These are phyloP conservation scores for Drosophila repleta DNA, from an alignment of 1,140 invertebrate genomes.

Conservation along the genomic window DNA sequence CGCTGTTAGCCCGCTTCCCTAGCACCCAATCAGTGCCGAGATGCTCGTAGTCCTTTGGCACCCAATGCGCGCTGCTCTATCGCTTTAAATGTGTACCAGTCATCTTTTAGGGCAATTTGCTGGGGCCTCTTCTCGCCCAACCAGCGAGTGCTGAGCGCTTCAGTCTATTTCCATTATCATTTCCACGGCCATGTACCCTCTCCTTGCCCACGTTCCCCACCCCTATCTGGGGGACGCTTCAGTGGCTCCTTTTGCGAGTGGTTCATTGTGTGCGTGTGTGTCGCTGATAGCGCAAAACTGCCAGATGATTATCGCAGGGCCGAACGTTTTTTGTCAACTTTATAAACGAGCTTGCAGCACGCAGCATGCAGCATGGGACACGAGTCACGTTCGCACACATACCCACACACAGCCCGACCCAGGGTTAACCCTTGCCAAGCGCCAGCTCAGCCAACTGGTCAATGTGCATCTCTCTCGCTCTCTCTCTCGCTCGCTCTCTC, in stretches of 20 bases:
- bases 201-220: slow-evolving; percentile 7
- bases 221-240: slow-evolving; percentile 39
- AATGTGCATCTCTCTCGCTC: too few species aligned
- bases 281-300: slow-evolving; percentile 80
- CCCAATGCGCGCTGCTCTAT: slow-evolving; percentile 13
- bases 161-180: slow-evolving; percentile 5
- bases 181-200: slow-evolving; percentile 10
- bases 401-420: background rate
- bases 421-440: slow-evolving; percentile 39
- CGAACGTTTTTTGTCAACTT: slow-evolving; percentile 80
- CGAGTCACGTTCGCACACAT: slow-evolving; percentile 55
- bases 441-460: slow-evolving; percentile 3
- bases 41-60: background rate
- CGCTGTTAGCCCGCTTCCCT: background rate
- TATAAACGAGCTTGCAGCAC: slow-evolving; percentile 75
- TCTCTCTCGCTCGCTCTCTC: too few species aligned
- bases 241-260: slow-evolving; percentile 33
- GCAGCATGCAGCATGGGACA: slow-evolving; percentile 39
- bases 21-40: background rate
- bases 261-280: slow-evolving; percentile 46
- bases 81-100: slow-evolving; percentile 39
- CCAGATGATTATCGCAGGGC: slow-evolving; percentile 73
- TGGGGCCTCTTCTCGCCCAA: background rate
- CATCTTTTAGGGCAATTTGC: slow-evolving; percentile 24
- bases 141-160: background rate